A percentile compares a stretch with the other conserved stretches of the same genome.
These are phyloP conservation scores for Galbula dea DNA, from an alignment of 2,113 vertebrate species.

Conservation along the genomic window DNA sequence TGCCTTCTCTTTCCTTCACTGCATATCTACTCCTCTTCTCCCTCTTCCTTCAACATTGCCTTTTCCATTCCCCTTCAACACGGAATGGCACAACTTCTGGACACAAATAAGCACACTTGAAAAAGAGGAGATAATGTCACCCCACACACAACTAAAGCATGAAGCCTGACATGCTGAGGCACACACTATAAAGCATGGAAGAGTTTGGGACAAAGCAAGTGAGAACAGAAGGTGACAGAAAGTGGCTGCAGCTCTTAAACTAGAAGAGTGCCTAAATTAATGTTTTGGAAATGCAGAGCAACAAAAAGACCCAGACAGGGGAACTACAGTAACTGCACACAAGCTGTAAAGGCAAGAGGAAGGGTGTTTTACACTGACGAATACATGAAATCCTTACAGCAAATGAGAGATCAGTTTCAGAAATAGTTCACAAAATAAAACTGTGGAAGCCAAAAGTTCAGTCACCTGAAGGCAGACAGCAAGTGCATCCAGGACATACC, in stretches of 20 bases:
- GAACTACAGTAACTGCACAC: neutral
- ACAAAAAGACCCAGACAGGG: neutral
- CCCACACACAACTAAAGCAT: neutral
- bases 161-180: accelerated
- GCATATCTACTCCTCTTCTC: neutral
- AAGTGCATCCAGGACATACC: neutral
- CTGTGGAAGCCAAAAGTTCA: neutral
- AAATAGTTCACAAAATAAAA: neutral
- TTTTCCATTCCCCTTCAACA: neutral
- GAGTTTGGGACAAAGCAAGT: neutral
- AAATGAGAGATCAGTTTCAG: neutral
- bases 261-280: neutral
- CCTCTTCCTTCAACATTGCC: neutral
- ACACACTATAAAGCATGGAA: neutral
- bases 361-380: neutral
- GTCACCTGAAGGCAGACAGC: neutral
- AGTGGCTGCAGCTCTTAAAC: neutral
- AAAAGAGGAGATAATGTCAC: neutral
- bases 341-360: neutral
- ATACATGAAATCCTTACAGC: neutral
- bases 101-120: neutral
- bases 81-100: neutral
- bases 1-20: neutral
- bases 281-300: neutral
- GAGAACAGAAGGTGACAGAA: neutral